A percentile compares a stretch with the other conserved stretches of the same genome.
Evolutionary conservation across 2,113 vertebrate genomes (phyloP).

Genomic region (Apteryx mantelli): DNA sequence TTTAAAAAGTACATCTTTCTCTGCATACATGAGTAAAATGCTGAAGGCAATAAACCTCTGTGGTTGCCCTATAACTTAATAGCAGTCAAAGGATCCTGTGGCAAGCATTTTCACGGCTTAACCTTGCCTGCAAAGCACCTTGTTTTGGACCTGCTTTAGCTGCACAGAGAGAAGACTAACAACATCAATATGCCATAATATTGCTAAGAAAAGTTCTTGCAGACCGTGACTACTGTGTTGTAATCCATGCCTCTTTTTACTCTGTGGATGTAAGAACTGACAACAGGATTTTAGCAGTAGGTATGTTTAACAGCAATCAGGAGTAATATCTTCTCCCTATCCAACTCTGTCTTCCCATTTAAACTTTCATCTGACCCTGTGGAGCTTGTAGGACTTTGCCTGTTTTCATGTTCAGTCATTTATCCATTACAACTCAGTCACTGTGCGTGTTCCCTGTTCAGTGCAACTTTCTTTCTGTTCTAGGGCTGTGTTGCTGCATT

Average conservation of each 20-base stretch:
- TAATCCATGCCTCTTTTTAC: fast-evolving
- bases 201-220: background rate
- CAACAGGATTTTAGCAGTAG: background rate
- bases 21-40: fast-evolving
- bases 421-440: background rate
- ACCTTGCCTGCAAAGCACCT: too few relatives aligned
- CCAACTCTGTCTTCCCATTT: fast-evolving
- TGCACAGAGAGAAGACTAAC: background rate
- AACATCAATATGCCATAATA: background rate
- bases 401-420: background rate
- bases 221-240: background rate
- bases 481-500: fast-evolving
- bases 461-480: background rate
- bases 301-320: background rate
- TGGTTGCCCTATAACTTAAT: background rate
- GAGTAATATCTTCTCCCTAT: background rate
- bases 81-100: background rate
- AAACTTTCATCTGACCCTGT: fast-evolving
- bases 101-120: background rate
- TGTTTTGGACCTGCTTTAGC: background rate
- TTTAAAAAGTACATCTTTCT: background rate
- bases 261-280: background rate
- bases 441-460: fast-evolving
- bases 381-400: background rate
- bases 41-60: background rate